phyloP scores from a whole-genome alignment of 2,888 invertebrate genomes.

The Athripsodes cinereus region DNA sequence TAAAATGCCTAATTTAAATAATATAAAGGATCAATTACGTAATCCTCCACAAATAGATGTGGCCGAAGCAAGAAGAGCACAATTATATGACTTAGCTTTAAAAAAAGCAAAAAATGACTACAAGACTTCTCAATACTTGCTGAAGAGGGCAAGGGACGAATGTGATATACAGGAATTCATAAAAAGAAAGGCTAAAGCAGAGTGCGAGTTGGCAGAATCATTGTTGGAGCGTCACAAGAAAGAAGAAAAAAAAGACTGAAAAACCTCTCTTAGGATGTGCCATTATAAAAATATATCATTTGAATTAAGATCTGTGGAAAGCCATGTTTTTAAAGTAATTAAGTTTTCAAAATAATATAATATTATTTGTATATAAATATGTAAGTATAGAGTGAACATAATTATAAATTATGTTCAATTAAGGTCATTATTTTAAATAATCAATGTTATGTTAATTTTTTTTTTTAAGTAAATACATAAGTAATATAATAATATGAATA shows the following conservation, averaged over 20 bases:
- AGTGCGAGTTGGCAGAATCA: not conserved
- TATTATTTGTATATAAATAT: too few relatives aligned
- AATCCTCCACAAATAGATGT: not conserved
- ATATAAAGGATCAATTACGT: not conserved
- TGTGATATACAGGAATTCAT: not conserved
- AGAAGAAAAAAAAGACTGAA: too few relatives aligned
- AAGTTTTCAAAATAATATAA: too few relatives aligned
- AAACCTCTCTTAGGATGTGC: too few relatives aligned
- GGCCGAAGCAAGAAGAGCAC: not conserved
- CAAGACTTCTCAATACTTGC: not conserved
- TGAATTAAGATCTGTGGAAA: too few relatives aligned
- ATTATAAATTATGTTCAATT: too few relatives aligned
- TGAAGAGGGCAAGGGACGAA: not conserved
- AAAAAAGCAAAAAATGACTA: not conserved
- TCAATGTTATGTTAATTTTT: not conserved
- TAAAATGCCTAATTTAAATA: not conserved
- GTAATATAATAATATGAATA: too few relatives aligned
- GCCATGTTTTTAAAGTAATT: too few relatives aligned
- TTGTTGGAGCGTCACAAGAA: not conserved
- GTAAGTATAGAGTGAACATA: too few relatives aligned
- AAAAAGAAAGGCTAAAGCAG: not conserved
- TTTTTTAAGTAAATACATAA: too few relatives aligned
- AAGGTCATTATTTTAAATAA: not conserved
- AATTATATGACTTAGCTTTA: not conserved
- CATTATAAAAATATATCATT: too few relatives aligned